These are phyloP conservation scores for Epinephelus moara DNA, from an alignment of 2,113 vertebrate genomes.

Conservation along the genomic window DNA sequence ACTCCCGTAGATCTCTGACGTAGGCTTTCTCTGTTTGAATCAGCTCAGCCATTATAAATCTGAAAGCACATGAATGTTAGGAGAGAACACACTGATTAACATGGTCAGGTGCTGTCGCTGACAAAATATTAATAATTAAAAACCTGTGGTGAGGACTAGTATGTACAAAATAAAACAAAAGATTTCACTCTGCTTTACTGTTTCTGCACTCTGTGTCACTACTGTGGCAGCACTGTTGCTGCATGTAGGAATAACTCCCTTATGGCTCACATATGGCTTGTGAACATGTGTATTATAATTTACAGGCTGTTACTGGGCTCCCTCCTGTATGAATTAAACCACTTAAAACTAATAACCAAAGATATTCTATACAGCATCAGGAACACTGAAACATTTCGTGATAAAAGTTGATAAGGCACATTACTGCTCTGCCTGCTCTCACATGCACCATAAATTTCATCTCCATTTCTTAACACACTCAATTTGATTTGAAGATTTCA, in stretches of 20 bases:
- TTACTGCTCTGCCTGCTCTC: background rate
- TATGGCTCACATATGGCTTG: background rate
- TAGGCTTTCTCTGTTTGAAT: constrained; percentile 99
- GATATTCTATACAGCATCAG: background rate
- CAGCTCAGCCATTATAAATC: constrained; percentile 99
- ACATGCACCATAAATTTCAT: constrained; percentile 16
- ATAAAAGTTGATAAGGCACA: constrained; percentile 2
- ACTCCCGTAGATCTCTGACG: constrained; percentile 96
- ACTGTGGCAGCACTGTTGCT: background rate
- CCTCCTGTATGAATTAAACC: background rate
- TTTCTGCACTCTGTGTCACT: background rate
- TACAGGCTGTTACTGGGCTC: constrained; percentile 5
- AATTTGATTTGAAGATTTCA: constrained; percentile 14
- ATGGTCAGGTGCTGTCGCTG: background rate
- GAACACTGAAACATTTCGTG: background rate
- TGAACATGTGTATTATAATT: constrained; percentile 26
- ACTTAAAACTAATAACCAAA: background rate
- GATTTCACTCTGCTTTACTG: background rate
- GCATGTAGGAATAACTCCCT: constrained; percentile 4
- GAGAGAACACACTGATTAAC: background rate
- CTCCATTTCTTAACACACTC: constrained; percentile 32
- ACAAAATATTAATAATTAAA: background rate
- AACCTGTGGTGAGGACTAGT: background rate
- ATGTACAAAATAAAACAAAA: background rate
- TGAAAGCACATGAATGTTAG: constrained; percentile 64